Evolutionary conservation across 2,113 vertebrate genomes (phyloP), one percentile per base, ranked within the genome.

Genomic region (Neolamprologus ventralis): DNA sequence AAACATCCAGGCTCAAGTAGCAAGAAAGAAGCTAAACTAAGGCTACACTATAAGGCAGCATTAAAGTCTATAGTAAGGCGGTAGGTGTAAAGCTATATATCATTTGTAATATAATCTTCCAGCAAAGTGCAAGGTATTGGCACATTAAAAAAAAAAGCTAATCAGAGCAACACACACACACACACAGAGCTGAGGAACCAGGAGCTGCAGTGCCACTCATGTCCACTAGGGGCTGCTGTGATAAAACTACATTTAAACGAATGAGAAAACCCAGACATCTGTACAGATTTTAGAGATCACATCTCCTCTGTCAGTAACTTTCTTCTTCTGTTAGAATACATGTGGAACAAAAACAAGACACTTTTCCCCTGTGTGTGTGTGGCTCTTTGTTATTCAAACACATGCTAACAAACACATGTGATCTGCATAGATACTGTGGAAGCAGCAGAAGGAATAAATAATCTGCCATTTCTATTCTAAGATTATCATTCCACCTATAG

Each of bases 41-140:
- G 26, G 45, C 33, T 87, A 47, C 7, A 45, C 10, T 86, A 86
- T 86, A 86, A 93, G 21, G 85, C 82, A 33, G 37, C 4, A 60
- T 10, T 35, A 23, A 65, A 11, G 63, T 35, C 19, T 45, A 65
- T 5, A 53, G 1, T 82, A 92, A 90, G 85, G 84, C 84, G 49
- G 14, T 7, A 57, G 73, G 21, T 31, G 55, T 58, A 87, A 92
- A 89, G 85, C 83, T 87, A 73, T 51, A 13, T 37, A 40, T 82
- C 5, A 81, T 86, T 84, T 19, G 80, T 78, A 9, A 82, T 33
- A 71, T 5, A 35, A 4, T 71, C 81, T 86, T 86, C 55, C 49
- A 93, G 87, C 84, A 84, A 92, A 88, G 91, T 92, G 90, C 92
- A 88, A 88, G 86, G 55, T 83, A 83, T 80, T 17, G 21, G 85